phyloP scores from a whole-genome alignment of 2,113 vertebrate species.

The Actenoides lindsayi region DNA sequence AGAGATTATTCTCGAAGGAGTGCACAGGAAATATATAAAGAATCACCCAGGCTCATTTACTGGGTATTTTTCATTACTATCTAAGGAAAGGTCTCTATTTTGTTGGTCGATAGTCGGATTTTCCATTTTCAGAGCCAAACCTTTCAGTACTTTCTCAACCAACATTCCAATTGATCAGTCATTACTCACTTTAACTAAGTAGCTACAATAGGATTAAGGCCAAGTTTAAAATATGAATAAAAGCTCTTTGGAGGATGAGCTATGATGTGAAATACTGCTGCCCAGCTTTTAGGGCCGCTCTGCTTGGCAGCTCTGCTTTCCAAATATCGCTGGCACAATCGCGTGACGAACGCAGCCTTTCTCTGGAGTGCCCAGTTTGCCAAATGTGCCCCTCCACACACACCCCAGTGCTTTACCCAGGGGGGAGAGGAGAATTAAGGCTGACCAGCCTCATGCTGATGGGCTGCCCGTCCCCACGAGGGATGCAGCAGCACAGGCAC shows the following conservation, averaged over 20 bases:
- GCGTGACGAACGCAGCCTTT: fast-evolving
- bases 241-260: not conserved
- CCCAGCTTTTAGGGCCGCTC: not conserved
- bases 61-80: not conserved
- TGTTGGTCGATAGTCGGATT: not conserved
- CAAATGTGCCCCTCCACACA: not conserved
- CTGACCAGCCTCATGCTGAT: not conserved
- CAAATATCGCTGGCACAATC: fast-evolving
- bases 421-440: not conserved
- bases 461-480: not conserved
- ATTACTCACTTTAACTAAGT: not conserved
- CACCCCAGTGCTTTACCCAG: fast-evolving
- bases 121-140: not conserved
- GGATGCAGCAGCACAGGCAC: not conserved
- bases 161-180: not conserved
- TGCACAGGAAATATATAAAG: not conserved
- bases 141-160: not conserved
- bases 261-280: not conserved
- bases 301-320: not conserved
- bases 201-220: not conserved
- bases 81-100: not conserved
- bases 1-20: not conserved
- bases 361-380: not conserved
- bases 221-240: not conserved
- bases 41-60: not conserved